These are phyloP conservation scores for Neodiprion fabricii DNA, from an alignment of 1,140 invertebrate genomes.

Conservation along the genomic window DNA sequence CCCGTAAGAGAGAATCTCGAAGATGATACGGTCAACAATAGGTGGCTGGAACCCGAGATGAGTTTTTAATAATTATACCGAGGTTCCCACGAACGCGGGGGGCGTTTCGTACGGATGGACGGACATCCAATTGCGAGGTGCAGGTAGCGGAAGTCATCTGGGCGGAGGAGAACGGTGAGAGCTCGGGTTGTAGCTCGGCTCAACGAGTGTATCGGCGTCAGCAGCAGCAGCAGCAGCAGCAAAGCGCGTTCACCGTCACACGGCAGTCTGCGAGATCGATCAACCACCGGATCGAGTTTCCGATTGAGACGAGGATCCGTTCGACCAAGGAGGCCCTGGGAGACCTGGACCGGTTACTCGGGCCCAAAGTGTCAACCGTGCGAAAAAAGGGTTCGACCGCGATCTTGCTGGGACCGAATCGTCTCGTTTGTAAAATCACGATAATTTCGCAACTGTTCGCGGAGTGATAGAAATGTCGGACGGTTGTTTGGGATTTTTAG, in stretches of 20 bases:
- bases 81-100: constrained; percentile 61
- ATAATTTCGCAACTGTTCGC: too few species aligned
- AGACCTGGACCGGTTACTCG: not conserved
- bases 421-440: too few species aligned
- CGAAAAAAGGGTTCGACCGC: not conserved
- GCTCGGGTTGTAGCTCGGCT: too few species aligned
- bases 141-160: constrained; percentile 58
- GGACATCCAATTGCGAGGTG: constrained; percentile 38
- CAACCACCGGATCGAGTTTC: not conserved
- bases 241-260: not conserved
- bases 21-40: constrained; percentile 59
- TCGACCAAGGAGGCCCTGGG: not conserved
- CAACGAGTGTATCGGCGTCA: not conserved
- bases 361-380: not conserved
- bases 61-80: constrained; percentile 57
- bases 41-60: constrained; percentile 52
- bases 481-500: too few species aligned
- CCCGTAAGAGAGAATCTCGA: constrained; percentile 44
- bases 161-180: constrained; percentile 23
- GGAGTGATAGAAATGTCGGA: too few species aligned
- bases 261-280: not conserved
- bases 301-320: not conserved
- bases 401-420: too few species aligned
- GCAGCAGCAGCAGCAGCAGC: not conserved
- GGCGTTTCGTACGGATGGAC: constrained; percentile 53